Percentiles rank a stretch among this genome's conserved stretches.
Evolutionary conservation across 2,888 invertebrate genomes (phyloP).

Genomic region (Cantharis rustica): DNA sequence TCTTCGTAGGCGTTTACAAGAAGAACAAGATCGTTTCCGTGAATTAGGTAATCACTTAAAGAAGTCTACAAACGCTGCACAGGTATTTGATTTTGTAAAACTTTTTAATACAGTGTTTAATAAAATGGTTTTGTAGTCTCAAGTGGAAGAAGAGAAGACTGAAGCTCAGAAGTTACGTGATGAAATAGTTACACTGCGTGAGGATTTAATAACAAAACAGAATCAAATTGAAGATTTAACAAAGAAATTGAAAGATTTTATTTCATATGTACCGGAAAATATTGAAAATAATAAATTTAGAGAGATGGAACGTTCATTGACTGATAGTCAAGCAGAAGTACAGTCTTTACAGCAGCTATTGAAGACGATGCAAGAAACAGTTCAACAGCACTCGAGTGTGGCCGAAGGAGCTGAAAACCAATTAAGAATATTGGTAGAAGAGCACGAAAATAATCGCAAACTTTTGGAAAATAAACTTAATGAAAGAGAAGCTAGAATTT

Average conservation of each 20-base stretch:
- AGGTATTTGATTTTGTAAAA: conserved; percentile 28
- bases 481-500: conserved; percentile 65
- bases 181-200: conserved; percentile 65
- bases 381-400: conserved; percentile 84
- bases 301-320: conserved; percentile 70
- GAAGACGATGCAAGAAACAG: conserved; percentile 73
- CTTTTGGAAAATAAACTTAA: conserved; percentile 65
- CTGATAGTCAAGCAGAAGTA: conserved; percentile 67
- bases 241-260: conserved; percentile 66
- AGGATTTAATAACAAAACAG: conserved; percentile 65
- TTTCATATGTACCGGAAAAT: conserved; percentile 60
- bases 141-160: conserved; percentile 74
- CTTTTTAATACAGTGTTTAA: background rate
- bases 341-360: conserved; percentile 74
- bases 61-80: conserved; percentile 68
- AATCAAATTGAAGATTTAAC: conserved; percentile 71
- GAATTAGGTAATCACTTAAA: conserved; percentile 72
- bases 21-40: conserved; percentile 81
- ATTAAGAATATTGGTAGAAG: conserved; percentile 58
- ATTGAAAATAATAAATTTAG: conserved; percentile 69
- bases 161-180: conserved; percentile 66
- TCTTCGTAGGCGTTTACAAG: conserved; percentile 75
- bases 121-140: conserved; percentile 44
- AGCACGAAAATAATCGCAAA: conserved; percentile 64
- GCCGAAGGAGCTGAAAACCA: conserved; percentile 83